Evolutionary conservation across 2,113 vertebrate genomes (phyloP).

Genomic region (Telmatochromis sp.): DNA sequence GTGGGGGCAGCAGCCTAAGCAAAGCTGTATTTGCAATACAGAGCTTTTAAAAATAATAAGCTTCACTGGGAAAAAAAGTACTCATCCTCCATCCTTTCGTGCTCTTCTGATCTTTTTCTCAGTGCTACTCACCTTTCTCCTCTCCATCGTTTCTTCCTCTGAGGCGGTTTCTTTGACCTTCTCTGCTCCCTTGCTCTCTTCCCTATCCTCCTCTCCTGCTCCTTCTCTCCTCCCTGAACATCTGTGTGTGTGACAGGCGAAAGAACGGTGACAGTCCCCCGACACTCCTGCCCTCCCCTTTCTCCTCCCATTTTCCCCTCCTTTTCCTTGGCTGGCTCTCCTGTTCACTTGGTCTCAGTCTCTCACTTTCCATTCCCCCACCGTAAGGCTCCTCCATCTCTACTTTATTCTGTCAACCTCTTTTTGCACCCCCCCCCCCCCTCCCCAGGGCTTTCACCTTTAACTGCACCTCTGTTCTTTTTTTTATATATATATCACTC

Average conservation of each 20-base stretch:
- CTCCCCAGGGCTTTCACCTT: conserved; percentile 28
- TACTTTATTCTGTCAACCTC: conserved; percentile 33
- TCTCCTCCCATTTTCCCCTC: background rate
- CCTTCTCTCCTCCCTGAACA: conserved; percentile 53
- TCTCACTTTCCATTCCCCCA: background rate
- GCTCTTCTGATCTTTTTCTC: conserved; percentile 1
- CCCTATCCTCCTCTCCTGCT: conserved; percentile 26
- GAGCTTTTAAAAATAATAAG: background rate
- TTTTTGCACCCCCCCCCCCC: background rate
- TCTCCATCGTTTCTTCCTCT: background rate
- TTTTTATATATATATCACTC: background rate
- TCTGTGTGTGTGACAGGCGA: conserved; percentile 66
- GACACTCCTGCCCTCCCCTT: background rate
- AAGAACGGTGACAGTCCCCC: conserved; percentile 47
- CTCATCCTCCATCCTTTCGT: background rate
- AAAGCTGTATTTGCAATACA: background rate
- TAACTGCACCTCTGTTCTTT: conserved; percentile 5
- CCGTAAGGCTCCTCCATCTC: background rate
- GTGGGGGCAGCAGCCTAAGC: too few species aligned
- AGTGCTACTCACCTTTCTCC: background rate
- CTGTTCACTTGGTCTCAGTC: background rate
- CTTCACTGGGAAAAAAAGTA: background rate
- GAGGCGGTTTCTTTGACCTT: conserved; percentile 51
- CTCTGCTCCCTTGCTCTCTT: conserved; percentile 12
- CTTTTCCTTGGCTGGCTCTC: background rate